phyloP scores from a whole-genome alignment of 1,140 invertebrate species.

The Eubasilissa regina region DNA sequence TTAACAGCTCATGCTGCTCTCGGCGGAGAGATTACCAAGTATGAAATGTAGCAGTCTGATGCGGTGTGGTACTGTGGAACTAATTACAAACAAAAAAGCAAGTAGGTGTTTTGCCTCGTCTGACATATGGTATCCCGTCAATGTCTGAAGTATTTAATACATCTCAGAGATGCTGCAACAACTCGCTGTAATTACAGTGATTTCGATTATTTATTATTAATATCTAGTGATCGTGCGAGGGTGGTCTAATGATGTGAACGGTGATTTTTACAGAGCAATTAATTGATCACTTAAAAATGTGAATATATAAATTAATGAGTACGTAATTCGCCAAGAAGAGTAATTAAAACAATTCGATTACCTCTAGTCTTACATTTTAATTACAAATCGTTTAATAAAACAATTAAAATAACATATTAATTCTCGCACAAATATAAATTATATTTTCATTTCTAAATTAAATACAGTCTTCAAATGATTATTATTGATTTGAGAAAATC shows the following conservation, averaged over 20 bases:
- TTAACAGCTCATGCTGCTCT: constrained; percentile 22
- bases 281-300: neutral
- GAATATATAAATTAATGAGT: no score
- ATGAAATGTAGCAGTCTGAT: constrained; percentile 32
- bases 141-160: constrained; percentile 29
- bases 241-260: constrained; percentile 1
- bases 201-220: constrained; percentile 19
- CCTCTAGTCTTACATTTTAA: neutral
- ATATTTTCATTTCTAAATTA: no score
- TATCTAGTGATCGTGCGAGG: neutral
- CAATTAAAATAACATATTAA: no score
- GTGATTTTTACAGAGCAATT: neutral
- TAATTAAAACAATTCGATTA: neutral
- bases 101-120: constrained; percentile 18
- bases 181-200: constrained; percentile 27
- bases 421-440: no score
- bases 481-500: no score
- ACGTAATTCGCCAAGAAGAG: no score
- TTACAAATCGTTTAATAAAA: neutral
- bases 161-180: constrained; percentile 10
- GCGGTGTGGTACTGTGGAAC: neutral
- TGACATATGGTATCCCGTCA: constrained; percentile 38
- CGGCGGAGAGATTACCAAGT: constrained; percentile 12
- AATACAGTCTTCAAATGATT: no score
- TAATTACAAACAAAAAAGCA: constrained; percentile 32